Evolutionary conservation across 2,888 invertebrate species (phyloP).

Genomic region (Lacanobia oleracea): DNA sequence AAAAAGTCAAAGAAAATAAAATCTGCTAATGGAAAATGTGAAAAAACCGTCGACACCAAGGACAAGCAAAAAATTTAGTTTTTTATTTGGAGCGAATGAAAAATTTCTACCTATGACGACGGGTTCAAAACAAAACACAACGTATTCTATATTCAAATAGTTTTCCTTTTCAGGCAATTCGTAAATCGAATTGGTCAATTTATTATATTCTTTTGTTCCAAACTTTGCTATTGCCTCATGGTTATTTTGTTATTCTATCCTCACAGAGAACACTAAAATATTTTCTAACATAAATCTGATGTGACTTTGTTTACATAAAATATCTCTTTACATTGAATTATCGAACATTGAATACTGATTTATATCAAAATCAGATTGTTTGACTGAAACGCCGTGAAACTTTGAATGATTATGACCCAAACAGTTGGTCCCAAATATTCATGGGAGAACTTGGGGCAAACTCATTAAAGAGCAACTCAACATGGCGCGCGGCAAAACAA

Average conservation of each 20-base stretch:
- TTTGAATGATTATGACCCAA: conserved; percentile 42
- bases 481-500: conserved; percentile 62
- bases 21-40: too few species aligned
- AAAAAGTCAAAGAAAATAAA: too few species aligned
- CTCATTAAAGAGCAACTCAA: conserved; percentile 70
- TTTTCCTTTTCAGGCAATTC: conserved; percentile 38
- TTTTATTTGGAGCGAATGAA: too few species aligned
- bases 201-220: conserved; percentile 45
- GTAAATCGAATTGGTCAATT: conserved; percentile 51
- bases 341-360: conserved; percentile 31
- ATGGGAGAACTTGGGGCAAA: conserved; percentile 50
- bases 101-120: neutral
- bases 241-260: conserved; percentile 29
- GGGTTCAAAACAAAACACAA: conserved; percentile 18
- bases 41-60: too few species aligned
- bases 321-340: conserved; percentile 15
- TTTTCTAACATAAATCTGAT: conserved; percentile 38
- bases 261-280: conserved; percentile 15
- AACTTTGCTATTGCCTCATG: conserved; percentile 31
- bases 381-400: conserved; percentile 25
- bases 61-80: too few species aligned
- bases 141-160: conserved; percentile 47
- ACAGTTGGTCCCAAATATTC: conserved; percentile 45
- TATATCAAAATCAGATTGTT: conserved; percentile 23
- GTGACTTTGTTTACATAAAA: conserved; percentile 20